phyloP scores from a whole-genome alignment of 35 echinoderm and acorn worm genomes.

The Apostichopus californicus region DNA sequence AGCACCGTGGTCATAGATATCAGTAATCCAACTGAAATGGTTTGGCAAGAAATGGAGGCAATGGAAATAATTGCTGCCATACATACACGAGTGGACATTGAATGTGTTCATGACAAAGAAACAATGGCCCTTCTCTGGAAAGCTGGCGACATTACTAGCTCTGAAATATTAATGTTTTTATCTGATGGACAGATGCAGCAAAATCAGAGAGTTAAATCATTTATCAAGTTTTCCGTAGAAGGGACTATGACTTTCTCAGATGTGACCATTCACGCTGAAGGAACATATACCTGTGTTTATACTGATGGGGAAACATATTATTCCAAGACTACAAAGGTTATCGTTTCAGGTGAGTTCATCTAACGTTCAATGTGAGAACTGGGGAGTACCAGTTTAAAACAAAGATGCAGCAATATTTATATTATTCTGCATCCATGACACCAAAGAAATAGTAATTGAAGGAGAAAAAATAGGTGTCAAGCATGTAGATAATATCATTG shows the following conservation, averaged over 20 bases:
- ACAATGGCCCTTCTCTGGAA: neutral
- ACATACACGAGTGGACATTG: neutral
- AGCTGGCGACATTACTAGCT: neutral
- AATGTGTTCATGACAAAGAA: neutral
- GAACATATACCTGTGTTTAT: neutral
- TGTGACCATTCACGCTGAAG: neutral
- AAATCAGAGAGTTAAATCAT: neutral
- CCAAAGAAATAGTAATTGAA: too few relatives aligned
- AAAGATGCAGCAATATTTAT: too few relatives aligned
- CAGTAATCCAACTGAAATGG: neutral
- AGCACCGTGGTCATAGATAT: neutral
- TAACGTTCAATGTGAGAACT: too few relatives aligned
- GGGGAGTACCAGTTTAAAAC: too few relatives aligned
- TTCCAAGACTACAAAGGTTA: neutral
- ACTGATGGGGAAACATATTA: neutral
- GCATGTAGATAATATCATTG: too few relatives aligned
- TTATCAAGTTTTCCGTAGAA: neutral
- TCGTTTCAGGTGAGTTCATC: neutral
- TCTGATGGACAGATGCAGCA: neutral
- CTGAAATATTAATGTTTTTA: neutral
- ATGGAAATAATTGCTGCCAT: neutral
- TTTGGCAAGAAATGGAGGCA: neutral
- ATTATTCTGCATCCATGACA: too few relatives aligned
- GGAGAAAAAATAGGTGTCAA: too few relatives aligned
- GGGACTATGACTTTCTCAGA: neutral